Evolutionary conservation across 2,888 invertebrate genomes (phyloP).

Genomic region (Stenichneumon culpator): DNA sequence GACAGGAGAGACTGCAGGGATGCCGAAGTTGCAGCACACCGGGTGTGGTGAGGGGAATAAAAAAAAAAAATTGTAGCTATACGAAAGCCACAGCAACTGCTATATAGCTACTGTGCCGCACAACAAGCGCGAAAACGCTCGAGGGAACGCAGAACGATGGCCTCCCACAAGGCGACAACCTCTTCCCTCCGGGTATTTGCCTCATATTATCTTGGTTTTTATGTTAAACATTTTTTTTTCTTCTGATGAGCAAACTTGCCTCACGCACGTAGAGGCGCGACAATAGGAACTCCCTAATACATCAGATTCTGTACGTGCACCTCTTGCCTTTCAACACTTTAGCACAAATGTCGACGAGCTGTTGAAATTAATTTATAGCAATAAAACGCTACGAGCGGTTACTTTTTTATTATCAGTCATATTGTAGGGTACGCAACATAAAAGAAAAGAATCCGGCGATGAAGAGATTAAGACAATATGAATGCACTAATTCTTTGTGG

Average conservation of each 20-base stretch:
- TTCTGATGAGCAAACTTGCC: constrained; percentile 13
- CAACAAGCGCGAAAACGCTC: constrained; percentile 65
- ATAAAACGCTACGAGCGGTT: not conserved
- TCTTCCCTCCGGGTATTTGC: constrained; percentile 47
- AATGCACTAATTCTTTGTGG: not conserved
- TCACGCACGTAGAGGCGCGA: not conserved
- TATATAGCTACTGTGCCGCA: constrained; percentile 44
- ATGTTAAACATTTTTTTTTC: constrained; percentile 24
- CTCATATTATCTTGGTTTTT: constrained; percentile 54
- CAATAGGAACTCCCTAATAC: not conserved
- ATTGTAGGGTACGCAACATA: not conserved
- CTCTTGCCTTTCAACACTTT: constrained; percentile 16
- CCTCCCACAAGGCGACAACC: constrained; percentile 48
- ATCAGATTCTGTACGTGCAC: constrained; percentile 13
- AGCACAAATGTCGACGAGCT: constrained; percentile 7
- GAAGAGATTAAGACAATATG: not conserved
- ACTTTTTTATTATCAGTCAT: not conserved
- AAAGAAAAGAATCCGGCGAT: not conserved
- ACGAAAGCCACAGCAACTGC: constrained; percentile 53
- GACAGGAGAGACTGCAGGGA: constrained; percentile 34
- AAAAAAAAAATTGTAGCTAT: constrained; percentile 31
- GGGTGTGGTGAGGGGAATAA: constrained; percentile 27
- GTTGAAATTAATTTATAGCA: not conserved
- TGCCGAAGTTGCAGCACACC: constrained; percentile 37
- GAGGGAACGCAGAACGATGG: constrained; percentile 48